Percentiles rank a stretch among this genome's conserved stretches.
phyloP scores from a whole-genome alignment of 1,140 invertebrate species.

The Dinothrombium tinctorium region DNA sequence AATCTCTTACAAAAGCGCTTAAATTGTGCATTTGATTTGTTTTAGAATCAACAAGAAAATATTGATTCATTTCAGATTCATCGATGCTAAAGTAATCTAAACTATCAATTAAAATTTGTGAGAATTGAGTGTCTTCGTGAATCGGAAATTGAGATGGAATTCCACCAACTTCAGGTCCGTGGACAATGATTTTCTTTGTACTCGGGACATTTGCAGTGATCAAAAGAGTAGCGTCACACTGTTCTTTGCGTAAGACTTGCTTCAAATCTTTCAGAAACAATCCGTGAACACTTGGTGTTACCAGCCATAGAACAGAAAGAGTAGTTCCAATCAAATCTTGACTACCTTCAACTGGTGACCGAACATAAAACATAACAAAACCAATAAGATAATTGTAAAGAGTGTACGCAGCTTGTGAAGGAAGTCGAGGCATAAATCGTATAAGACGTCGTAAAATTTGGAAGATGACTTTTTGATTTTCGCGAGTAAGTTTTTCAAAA shows the following conservation, averaged over 20 bases:
- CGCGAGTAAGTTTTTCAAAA: conserved; percentile 77
- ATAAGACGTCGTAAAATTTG: conserved; percentile 73
- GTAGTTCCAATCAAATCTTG: conserved; percentile 80
- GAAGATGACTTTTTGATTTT: conserved; percentile 85
- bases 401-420: conserved; percentile 93
- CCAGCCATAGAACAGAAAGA: conserved; percentile 86
- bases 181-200: conserved; percentile 95
- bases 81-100: conserved; percentile 93
- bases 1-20: conserved; percentile 77
- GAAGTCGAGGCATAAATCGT: conserved; percentile 69
- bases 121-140: conserved; percentile 95
- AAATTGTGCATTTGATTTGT: conserved; percentile 89
- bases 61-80: conserved; percentile 60
- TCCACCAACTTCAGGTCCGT: conserved; percentile 70
- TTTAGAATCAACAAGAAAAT: conserved; percentile 90
- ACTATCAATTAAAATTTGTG: conserved; percentile 78
- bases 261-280: conserved; percentile 99
- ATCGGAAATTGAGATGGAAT: conserved; percentile 96
- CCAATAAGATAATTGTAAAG: conserved; percentile 95
- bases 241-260: conserved; percentile 92
- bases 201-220: conserved; percentile 95
- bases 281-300: conserved; percentile 82
- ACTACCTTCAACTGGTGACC: conserved; percentile 75
- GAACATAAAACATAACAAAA: conserved; percentile 96
- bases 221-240: conserved; percentile 86